Base-by-base conservation (phyloP, 2,888 invertebrate genomes). In the Linnaemya tessellans region DNA sequence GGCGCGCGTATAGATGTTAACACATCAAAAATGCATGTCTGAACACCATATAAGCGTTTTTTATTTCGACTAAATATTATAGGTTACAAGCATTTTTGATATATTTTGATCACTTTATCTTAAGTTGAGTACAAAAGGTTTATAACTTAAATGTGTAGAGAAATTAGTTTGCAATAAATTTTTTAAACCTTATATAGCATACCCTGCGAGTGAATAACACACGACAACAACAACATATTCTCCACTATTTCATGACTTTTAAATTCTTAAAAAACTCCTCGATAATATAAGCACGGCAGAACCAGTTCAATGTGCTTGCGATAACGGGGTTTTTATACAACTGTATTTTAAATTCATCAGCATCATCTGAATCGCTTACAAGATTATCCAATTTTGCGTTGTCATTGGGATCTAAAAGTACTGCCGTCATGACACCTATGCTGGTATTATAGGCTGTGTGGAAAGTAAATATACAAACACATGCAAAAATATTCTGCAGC, bases 271-370 rank as follows among this genome's bases (percentile, higher is more conserved):
- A 90, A 80, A 7, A 87, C 87, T 0, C 91, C 91, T 20, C 88
- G 88, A 68, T 89, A 88, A 46, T 89, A 86, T 20, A 92, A 38
- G 90, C 91, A 92, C 0, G 91, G 91, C 3, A 92, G 20, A 0
- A 91, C 20, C 0, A 75, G 56, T 73, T 89, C 88, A 43, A 90
- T 88, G 62, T 91, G 90, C 65, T 88, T 88, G 0, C 87, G 80
- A 84, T 90, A 92, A 22, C 91, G 80, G 0, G 90, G 71, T 89
- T 90, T 1, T 87, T 87, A 46, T 71, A 89, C 20, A 90, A 78
- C 25, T 86, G 70, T 10, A 70, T 74, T 62, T 87, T 88, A 9
- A 90, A 90, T 10, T 86, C 74, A 0, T n/a, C 54, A 3, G 85
- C 88, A 2, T 87, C 87, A 2, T 71, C 71, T 1, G 87, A 77